Evolutionary conservation across 64 coral and sea anemone genomes (phyloP).

Genomic region (Porites australiensis): DNA sequence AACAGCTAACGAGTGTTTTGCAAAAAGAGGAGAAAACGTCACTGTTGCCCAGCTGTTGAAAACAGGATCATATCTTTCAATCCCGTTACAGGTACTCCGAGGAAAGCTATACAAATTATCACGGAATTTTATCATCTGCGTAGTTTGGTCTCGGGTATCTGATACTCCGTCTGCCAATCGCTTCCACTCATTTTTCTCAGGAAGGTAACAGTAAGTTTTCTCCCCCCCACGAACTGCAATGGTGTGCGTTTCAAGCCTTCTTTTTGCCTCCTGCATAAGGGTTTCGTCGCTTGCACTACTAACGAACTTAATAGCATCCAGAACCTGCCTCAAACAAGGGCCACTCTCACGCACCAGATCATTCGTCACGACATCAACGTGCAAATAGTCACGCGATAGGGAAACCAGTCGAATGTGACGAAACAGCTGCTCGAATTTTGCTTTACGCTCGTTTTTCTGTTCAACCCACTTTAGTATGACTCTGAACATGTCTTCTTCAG

Average conservation of each 20-base stretch:
- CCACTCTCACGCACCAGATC: neutral
- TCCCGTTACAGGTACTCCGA: neutral
- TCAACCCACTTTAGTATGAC: neutral
- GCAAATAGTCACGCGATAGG: slow-evolving; percentile 16
- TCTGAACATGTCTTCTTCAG: neutral
- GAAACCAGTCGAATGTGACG: slow-evolving; percentile 15
- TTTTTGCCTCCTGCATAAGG: neutral
- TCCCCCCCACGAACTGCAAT: neutral
- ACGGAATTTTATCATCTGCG: neutral
- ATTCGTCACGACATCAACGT: slow-evolving; percentile 13
- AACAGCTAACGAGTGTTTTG: neutral
- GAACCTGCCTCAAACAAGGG: slow-evolving; percentile 6
- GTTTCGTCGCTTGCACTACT: slow-evolving; percentile 17
- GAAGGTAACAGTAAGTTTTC: too few species aligned
- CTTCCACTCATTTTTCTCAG: neutral
- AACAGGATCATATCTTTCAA: neutral
- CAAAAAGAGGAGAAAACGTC: neutral
- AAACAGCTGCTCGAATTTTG: slow-evolving; percentile 2
- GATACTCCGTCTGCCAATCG: neutral
- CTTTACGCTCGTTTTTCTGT: neutral
- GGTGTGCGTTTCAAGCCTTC: slow-evolving; percentile 8
- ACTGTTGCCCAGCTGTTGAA: neutral
- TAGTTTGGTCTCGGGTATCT: neutral
- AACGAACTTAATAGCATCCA: slow-evolving; percentile 20
- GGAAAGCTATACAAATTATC: neutral